Evolutionary conservation across 30 jellyfish, hydroid and myxozoan species (phyloP), one percentile per base, ranked within the genome.

Genomic region (Aurelia coerulea): DNA sequence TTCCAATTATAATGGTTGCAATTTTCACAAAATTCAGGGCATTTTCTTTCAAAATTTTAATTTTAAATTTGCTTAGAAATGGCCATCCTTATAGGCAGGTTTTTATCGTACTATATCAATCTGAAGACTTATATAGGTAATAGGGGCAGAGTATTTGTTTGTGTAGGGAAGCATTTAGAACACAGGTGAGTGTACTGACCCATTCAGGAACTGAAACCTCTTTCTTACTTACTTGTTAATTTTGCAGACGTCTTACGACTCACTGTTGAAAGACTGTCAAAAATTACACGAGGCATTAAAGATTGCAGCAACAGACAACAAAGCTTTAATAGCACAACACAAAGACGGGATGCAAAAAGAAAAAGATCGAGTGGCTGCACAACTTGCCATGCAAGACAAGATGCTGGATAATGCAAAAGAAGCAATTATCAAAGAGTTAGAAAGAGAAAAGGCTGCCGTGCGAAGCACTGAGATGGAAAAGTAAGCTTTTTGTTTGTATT

Each of bases 251-350:
- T 74, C 97, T 34, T 65, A 68, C 64, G 97, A 88, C 16, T 29
- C 92, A 3, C 75, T 74, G 46, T 31, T 78, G 74, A 78, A 68
- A 60, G 97, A 88, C 56, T 66, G 74, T 29, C 86, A 88, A 39
- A 80, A 79, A 74, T 90, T 90, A 4, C 92, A 84, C n/a, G 92
- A 84, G 46, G 91, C 91, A 14, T 64, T 90, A 42, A 83, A 77
- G 52, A 79, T 90, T 6, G 97, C 97, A 29, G 95, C 97, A 7
- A 84, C 92, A 18, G 97, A 90, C 85, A 90, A 90, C 92, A 85
- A 90, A 50, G 97, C 97, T 1, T 39, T 90, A 51, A 79, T 90
- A 31, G 72, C 95, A n/a, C 97, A 90, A 59, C 89, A 85, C 81
- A 90, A 84, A 35, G 97, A 84, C 3, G 80, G 63, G 41, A 42